Conservation (phyloP, 2,888 invertebrate species). For the Eupithecia vulgata region DNA sequence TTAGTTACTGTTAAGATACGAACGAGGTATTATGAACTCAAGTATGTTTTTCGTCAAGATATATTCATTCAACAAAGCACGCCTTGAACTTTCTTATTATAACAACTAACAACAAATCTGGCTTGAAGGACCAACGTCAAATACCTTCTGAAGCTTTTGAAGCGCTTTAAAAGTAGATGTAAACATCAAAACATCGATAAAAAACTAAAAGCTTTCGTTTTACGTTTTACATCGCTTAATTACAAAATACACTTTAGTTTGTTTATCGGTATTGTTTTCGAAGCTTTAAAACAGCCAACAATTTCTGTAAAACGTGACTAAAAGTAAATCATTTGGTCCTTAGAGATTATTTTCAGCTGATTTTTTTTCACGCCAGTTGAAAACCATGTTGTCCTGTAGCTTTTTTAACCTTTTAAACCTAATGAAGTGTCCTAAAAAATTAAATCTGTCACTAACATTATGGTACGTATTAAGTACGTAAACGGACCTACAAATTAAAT, state of each 20-base stretch:
- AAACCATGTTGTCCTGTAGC: no score
- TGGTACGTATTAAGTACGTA: no score
- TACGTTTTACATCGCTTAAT: slow-evolving; percentile 47
- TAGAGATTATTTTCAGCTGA: neutral
- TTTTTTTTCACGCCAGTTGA: neutral
- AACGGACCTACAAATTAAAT: no score
- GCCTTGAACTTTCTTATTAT: neutral
- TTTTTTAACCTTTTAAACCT: no score
- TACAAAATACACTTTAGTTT: slow-evolving; percentile 48
- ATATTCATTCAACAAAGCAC: neutral
- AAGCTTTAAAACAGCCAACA: neutral
- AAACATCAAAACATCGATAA: slow-evolving; percentile 53
- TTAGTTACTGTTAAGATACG: no score
- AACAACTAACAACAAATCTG: neutral
- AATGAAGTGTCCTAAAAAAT: no score
- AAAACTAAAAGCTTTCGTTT: slow-evolving; percentile 57
- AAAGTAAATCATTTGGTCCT: neutral
- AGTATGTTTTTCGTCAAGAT: neutral
- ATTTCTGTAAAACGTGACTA: slow-evolving; percentile 2
- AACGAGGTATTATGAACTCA: no score
- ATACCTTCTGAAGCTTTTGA: slow-evolving; percentile 36
- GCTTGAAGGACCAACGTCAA: neutral
- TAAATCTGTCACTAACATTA: no score
- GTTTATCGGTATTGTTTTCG: slow-evolving; percentile 44
- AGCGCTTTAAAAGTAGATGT: slow-evolving; percentile 44